Evolutionary conservation across 2,797 vertebrate species (phyloP).

Genomic region (Valencia hispanica): DNA sequence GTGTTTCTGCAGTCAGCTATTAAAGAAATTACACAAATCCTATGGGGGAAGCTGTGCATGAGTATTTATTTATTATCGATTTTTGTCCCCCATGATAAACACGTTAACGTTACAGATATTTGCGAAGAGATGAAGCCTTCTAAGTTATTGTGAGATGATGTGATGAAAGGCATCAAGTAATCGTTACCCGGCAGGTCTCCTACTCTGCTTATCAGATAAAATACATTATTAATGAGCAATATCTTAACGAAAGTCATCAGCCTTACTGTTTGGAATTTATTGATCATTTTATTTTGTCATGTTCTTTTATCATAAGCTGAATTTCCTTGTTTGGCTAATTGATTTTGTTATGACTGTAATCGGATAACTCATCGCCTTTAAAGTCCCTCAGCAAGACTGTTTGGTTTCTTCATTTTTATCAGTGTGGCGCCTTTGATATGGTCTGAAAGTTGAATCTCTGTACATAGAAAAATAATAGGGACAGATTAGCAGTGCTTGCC

Average conservation of each 20-base stretch:
- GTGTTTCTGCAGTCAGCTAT: slow-evolving; percentile 84
- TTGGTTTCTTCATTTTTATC: slow-evolving; percentile 38
- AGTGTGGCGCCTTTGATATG: slow-evolving; percentile 22
- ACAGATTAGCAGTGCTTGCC: too few species aligned
- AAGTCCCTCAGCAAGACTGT: slow-evolving; percentile 27
- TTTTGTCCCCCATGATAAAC: slow-evolving; percentile 79
- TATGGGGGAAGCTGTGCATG: slow-evolving; percentile 84
- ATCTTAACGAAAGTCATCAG: slow-evolving; percentile 65
- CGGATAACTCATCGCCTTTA: slow-evolving; percentile 36
- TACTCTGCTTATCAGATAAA: slow-evolving; percentile 69
- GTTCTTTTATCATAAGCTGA: slow-evolving; percentile 60
- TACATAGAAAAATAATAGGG: slow-evolving; percentile 32
- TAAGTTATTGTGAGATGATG: slow-evolving; percentile 77
- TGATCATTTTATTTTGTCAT: slow-evolving; percentile 60
- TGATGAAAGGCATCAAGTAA: slow-evolving; percentile 70
- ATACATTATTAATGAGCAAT: slow-evolving; percentile 76
- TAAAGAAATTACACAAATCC: slow-evolving; percentile 89
- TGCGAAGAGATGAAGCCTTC: slow-evolving; percentile 85
- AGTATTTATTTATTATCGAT: slow-evolving; percentile 98
- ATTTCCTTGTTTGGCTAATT: slow-evolving; percentile 65
- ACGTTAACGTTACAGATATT: slow-evolving; percentile 92
- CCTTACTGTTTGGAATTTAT: slow-evolving; percentile 52
- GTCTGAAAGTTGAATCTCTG: slow-evolving; percentile 34
- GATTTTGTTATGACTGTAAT: slow-evolving; percentile 51
- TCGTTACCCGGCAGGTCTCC: slow-evolving; percentile 67